These are phyloP conservation scores for Trachelus troglodyta DNA, from an alignment of 2,888 invertebrate genomes.

Conservation along the genomic window DNA sequence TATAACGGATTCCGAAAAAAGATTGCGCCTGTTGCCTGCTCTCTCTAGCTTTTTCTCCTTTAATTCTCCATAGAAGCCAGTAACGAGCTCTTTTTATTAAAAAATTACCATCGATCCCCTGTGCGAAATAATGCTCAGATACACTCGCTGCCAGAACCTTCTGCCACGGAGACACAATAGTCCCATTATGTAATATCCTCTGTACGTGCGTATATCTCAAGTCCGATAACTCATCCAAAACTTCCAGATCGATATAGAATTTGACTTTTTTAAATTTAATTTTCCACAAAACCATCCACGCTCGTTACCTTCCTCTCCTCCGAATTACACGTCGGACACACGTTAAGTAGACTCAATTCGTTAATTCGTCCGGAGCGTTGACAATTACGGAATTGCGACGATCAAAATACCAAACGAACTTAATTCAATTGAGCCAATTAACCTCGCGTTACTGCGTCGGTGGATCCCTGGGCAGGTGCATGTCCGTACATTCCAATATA, in stretches of 20 bases:
- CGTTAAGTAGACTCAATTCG: constrained; percentile 56
- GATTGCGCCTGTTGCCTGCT: background rate
- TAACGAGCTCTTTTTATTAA: background rate
- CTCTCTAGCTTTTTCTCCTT: background rate
- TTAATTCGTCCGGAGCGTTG: constrained; percentile 50
- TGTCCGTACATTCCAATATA: background rate
- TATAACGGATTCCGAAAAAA: background rate
- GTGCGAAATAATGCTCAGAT: background rate
- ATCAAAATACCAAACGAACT: constrained; percentile 51
- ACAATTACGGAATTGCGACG: constrained; percentile 58
- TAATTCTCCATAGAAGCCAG: background rate
- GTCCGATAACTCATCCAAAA: background rate
- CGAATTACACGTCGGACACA: background rate
- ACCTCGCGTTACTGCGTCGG: constrained; percentile 17
- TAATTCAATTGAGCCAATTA: constrained; percentile 63
- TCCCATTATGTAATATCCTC: background rate
- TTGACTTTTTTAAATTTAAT: background rate
- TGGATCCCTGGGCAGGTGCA: background rate
- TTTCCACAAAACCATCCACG: background rate
- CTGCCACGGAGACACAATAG: background rate
- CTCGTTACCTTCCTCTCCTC: background rate
- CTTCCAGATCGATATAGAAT: background rate
- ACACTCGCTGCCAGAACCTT: too few species aligned
- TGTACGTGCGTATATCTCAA: background rate
- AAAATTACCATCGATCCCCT: background rate